A percentile compares a stretch with the other conserved stretches of the same genome.
Conservation (phyloP, 2,113 vertebrate genomes). For the Strigops habroptila region DNA sequence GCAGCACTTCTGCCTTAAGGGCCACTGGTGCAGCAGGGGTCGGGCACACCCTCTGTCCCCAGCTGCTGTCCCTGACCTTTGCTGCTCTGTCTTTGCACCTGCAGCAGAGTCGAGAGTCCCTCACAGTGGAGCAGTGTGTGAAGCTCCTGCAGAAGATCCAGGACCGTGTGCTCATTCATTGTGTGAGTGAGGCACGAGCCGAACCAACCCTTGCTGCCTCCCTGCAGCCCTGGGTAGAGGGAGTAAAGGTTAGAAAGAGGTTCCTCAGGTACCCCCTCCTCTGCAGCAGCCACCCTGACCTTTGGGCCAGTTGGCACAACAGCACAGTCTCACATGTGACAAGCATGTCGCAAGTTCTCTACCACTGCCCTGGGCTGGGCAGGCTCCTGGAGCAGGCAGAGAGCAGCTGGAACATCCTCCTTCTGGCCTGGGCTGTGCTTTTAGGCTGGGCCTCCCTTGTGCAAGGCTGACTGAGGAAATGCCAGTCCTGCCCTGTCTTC, state of each 20-base stretch:
- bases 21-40: accelerated
- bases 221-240: background rate
- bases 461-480: background rate
- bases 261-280: background rate
- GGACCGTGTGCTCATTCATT: constrained; percentile 76
- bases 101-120: constrained; percentile 67
- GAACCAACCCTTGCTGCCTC: background rate
- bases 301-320: background rate
- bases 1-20: background rate
- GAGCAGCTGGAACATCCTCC: background rate
- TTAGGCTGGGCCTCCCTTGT: background rate
- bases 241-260: background rate
- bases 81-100: background rate
- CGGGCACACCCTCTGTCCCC: background rate
- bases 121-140: constrained; percentile 64
- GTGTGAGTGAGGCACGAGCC: constrained; percentile 71
- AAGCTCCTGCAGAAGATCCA: constrained; percentile 68
- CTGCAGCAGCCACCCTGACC: background rate
- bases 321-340: background rate
- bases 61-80: background rate
- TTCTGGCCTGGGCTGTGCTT: background rate
- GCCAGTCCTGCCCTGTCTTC: background rate
- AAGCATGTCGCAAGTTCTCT: background rate
- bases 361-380: background rate
- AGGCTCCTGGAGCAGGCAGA: background rate